Base-by-base conservation (phyloP, 2,797 vertebrate genomes). In the Cossypha dichroa region DNA sequence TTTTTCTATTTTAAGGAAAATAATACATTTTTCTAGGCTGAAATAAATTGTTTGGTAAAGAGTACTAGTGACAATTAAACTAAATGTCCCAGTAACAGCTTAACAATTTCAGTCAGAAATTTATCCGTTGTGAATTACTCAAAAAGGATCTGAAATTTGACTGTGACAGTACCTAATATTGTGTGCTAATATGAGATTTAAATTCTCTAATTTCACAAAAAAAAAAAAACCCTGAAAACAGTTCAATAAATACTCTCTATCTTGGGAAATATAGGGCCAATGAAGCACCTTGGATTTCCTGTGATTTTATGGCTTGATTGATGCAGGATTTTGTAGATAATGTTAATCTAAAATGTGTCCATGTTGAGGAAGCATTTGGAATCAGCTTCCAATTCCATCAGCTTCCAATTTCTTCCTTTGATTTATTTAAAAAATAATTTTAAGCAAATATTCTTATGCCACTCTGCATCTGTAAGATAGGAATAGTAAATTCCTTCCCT, bases 401-500 rank as follows among this genome's bases (percentile, higher is more conserved):
- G 13, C n/a, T 91, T 88, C 51, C 7, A 41, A 38, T 54, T 63
- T 85, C 18, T 79, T 83, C 14, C 10, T 86, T 66, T 82, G 6
- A 33, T 49, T 55, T 78, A 21, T 48, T 81, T 25, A 13, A 23
- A 6, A 21, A 60, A 55, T 70, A 34, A 68, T 78, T 85, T 75
- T 9, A 60, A 21, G 13, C 36, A 79, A 74, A 49, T 83, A 60
- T 88, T 88, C 33, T 77, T 68, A 45, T 28, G 29, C 52, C 9
- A 31, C 5, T 33, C 69, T 64, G 36, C 29, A 22, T 75, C 16
- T 62, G 41, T 72, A 60, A 77, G 73, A 88, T 85, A 87, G 54
- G 46, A 83, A 93, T 14, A 69, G 51, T 64, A 56, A 81, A 69
- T 92, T 64, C 31, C 9, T 64, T 94, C 20, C 55, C 26, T 69